Conservation (phyloP, 2,888 invertebrate species). For the Orthonevra nobilis region DNA sequence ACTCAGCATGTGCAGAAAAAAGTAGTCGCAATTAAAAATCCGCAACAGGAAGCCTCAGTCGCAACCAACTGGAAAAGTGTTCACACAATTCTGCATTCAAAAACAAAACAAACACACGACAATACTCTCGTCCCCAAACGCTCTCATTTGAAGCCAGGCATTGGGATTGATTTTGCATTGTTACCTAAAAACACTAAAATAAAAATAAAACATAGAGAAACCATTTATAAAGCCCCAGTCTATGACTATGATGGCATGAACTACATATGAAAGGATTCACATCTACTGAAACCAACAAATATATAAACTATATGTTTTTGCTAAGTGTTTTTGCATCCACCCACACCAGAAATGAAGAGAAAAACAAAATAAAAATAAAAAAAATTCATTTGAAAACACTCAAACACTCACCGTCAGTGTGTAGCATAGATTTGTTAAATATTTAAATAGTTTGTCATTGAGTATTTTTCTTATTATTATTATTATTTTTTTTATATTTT, state of each 20-base stretch:
- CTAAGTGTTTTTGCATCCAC: constrained; percentile 60
- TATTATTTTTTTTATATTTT: too few species aligned
- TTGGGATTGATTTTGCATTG: constrained; percentile 70
- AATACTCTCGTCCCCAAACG: constrained; percentile 16
- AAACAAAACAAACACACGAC: constrained; percentile 28
- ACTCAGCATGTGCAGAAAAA: constrained; percentile 32
- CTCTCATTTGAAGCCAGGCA: constrained; percentile 39
- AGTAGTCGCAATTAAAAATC: constrained; percentile 26
- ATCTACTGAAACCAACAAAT: constrained; percentile 43
- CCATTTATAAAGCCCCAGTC: constrained; percentile 57
- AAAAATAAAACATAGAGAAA: constrained; percentile 65
- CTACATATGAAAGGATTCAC: constrained; percentile 46
- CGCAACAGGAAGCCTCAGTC: constrained; percentile 32
- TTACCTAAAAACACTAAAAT: constrained; percentile 62
- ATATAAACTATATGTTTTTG: constrained; percentile 59
- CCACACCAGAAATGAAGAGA: constrained; percentile 44
- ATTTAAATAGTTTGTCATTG: constrained; percentile 55
- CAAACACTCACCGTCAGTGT: constrained; percentile 58
- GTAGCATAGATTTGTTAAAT: constrained; percentile 64
- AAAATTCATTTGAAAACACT: too few species aligned
- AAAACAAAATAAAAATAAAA: too few species aligned
- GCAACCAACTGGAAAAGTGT: constrained; percentile 50
- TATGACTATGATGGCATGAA: too few species aligned
- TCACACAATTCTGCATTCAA: constrained; percentile 50
- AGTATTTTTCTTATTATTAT: too few species aligned